These are phyloP conservation scores for Megalurothrips usitatus DNA, from an alignment of 2,888 invertebrate genomes.

Conservation along the genomic window DNA sequence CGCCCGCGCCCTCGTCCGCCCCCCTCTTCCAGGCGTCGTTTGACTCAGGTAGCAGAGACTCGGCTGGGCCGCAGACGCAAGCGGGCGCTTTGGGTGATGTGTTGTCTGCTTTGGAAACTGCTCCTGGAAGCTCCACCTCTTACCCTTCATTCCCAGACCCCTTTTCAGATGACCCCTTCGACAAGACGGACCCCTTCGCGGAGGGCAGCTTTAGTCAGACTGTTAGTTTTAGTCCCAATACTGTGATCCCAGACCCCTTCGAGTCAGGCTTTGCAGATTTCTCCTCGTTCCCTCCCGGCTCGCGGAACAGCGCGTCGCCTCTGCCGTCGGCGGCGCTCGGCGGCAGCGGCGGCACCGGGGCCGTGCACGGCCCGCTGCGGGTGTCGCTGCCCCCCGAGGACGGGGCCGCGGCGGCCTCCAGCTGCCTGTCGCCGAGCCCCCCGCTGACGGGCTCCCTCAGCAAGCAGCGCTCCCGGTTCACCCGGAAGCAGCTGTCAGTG, in stretches of 20 bases:
- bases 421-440: slow-evolving; percentile 37
- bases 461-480: background rate
- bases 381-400: slow-evolving; percentile 35
- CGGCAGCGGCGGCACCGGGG: slow-evolving; percentile 33
- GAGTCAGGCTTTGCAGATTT: slow-evolving; percentile 51
- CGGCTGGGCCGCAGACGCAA: background rate
- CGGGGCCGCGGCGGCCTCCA: slow-evolving; percentile 27
- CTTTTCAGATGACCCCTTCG: slow-evolving; percentile 70
- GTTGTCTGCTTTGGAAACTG: slow-evolving; percentile 29
- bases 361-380: slow-evolving; percentile 35
- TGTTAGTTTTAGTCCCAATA: slow-evolving; percentile 38
- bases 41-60: slow-evolving; percentile 36
- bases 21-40: slow-evolving; percentile 44
- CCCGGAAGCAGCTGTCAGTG: slow-evolving; percentile 1
- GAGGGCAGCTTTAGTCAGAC: slow-evolving; percentile 52
- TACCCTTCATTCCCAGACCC: slow-evolving; percentile 49
- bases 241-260: slow-evolving; percentile 55
- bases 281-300: slow-evolving; percentile 38
- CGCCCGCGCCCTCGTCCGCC: slow-evolving; percentile 34
- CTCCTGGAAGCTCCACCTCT: slow-evolving; percentile 28
- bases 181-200: slow-evolving; percentile 62
- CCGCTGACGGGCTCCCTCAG: background rate
- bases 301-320: background rate
- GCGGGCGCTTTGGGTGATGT: slow-evolving; percentile 28
- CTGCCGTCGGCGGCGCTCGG: slow-evolving; percentile 36